Conservation (phyloP, 2,888 invertebrate genomes). For the Pteria penguin region DNA sequence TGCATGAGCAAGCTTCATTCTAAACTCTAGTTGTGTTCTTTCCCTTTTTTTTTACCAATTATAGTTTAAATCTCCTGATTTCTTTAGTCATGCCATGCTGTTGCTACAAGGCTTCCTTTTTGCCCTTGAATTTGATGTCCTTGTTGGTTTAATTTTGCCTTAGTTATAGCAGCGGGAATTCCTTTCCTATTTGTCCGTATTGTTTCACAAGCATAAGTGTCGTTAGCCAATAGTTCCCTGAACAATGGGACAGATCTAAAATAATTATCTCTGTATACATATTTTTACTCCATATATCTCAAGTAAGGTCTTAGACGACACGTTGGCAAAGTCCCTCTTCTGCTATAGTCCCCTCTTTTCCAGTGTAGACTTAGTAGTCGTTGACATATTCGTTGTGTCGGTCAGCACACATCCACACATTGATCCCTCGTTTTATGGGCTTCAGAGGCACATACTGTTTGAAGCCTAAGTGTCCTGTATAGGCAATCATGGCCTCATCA, state of each 20-base stretch:
- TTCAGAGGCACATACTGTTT: no score
- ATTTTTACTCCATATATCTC: background rate
- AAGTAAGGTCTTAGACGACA: constrained; percentile 30
- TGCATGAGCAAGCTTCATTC: constrained; percentile 15
- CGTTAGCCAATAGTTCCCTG: background rate
- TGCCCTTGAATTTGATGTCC: background rate
- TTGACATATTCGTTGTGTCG: constrained; percentile 18
- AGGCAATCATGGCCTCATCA: no score
- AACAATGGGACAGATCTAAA: background rate
- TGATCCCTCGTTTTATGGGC: constrained; percentile 44
- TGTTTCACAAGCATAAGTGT: constrained; percentile 21
- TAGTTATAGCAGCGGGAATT: background rate
- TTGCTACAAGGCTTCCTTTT: background rate
- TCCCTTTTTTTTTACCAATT: no score
- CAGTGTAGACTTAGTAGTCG: constrained; percentile 25
- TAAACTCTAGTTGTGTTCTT: background rate
- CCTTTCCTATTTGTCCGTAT: constrained; percentile 17
- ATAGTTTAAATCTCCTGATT: no score
- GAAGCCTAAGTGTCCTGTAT: no score
- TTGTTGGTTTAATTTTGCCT: constrained; percentile 10
- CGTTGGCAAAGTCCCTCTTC: constrained; percentile 19
- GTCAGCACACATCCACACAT: constrained; percentile 36
- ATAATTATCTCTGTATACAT: constrained; percentile 20
- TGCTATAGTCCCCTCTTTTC: background rate
- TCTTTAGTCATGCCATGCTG: constrained; percentile 11